phyloP scores from a whole-genome alignment of 2,797 vertebrate genomes.

The Parotocinclus haroldoi region DNA sequence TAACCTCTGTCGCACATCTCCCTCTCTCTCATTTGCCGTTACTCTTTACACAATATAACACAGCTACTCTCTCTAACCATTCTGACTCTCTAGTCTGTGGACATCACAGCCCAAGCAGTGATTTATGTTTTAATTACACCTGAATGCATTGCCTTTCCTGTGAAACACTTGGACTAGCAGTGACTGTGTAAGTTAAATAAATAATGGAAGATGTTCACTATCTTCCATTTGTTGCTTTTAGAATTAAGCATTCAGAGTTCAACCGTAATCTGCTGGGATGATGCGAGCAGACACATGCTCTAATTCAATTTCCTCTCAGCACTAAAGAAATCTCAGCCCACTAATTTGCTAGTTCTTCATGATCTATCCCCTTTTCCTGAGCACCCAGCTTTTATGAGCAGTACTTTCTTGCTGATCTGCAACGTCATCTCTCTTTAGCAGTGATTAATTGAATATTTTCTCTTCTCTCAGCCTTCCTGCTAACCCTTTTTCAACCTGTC shows the following conservation, averaged over 20 bases:
- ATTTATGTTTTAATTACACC: slow-evolving; percentile 3
- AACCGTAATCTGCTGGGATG: slow-evolving; percentile 36
- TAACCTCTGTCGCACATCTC: slow-evolving; percentile 30
- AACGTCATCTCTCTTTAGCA: slow-evolving; percentile 37
- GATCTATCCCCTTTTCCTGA: slow-evolving; percentile 53
- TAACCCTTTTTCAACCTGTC: slow-evolving; percentile 60
- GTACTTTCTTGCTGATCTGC: slow-evolving; percentile 32
- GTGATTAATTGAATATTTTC: slow-evolving; percentile 62
- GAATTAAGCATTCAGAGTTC: not conserved
- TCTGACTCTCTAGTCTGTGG: slow-evolving; percentile 1
- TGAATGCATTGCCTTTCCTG: not conserved
- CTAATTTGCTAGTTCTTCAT: slow-evolving; percentile 56
- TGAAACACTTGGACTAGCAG: not conserved
- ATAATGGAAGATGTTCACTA: slow-evolving; percentile 45
- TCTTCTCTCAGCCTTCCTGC: slow-evolving; percentile 62
- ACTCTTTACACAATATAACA: slow-evolving; percentile 7
- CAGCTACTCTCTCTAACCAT: slow-evolving; percentile 20
- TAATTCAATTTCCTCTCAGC: slow-evolving; percentile 45
- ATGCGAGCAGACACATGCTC: slow-evolving; percentile 40
- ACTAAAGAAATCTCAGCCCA: slow-evolving; percentile 23
- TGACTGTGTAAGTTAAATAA: slow-evolving; percentile 40
- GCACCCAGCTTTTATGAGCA: slow-evolving; percentile 53
- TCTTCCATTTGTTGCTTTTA: slow-evolving; percentile 2
- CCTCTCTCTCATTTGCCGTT: slow-evolving; percentile 27
- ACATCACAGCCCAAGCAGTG: slow-evolving; percentile 3